Percentiles rank a stretch among this genome's conserved stretches.
These are phyloP conservation scores for Leptopilina syphax DNA, from an alignment of 2,888 invertebrate species.

Conservation along the genomic window DNA sequence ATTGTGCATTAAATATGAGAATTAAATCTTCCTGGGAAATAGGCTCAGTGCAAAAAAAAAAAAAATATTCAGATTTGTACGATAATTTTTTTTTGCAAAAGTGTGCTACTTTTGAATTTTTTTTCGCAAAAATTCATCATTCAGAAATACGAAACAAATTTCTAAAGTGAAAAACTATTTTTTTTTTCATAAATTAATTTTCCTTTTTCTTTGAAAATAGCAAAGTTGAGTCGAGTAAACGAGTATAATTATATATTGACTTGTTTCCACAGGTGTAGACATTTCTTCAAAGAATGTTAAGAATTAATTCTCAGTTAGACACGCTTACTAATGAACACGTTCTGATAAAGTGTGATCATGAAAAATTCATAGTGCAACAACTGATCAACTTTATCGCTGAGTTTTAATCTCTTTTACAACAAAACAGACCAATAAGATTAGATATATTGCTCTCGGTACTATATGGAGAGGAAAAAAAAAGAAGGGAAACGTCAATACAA, in stretches of 20 bases:
- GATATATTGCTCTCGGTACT: not conserved
- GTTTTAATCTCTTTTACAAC: slow-evolving; percentile 7
- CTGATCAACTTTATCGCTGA: slow-evolving; percentile 15
- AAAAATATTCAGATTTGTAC: not conserved
- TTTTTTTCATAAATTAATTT: too few species aligned
- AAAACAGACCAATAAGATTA: slow-evolving; percentile 16
- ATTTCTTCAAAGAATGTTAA: slow-evolving; percentile 22
- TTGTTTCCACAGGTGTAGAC: slow-evolving; percentile 24
- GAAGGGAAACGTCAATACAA: not conserved
- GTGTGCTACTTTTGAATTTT: too few species aligned
- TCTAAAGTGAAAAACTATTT: too few species aligned
- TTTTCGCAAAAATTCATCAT: too few species aligned
- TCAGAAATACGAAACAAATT: too few species aligned
- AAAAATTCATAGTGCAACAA: slow-evolving; percentile 20
- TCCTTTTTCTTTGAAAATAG: too few species aligned
- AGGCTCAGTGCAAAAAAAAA: not conserved
- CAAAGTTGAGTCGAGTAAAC: not conserved
- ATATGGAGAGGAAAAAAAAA: not conserved
- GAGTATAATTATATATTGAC: not conserved
- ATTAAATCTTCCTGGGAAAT: not conserved
- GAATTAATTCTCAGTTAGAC: slow-evolving; percentile 24
- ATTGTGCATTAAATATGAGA: not conserved
- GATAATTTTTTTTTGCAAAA: too few species aligned
- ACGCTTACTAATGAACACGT: slow-evolving; percentile 36
- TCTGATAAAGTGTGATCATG: slow-evolving; percentile 23